Conservation (phyloP, 2,797 vertebrate species). For the Muscicapa striata region DNA sequence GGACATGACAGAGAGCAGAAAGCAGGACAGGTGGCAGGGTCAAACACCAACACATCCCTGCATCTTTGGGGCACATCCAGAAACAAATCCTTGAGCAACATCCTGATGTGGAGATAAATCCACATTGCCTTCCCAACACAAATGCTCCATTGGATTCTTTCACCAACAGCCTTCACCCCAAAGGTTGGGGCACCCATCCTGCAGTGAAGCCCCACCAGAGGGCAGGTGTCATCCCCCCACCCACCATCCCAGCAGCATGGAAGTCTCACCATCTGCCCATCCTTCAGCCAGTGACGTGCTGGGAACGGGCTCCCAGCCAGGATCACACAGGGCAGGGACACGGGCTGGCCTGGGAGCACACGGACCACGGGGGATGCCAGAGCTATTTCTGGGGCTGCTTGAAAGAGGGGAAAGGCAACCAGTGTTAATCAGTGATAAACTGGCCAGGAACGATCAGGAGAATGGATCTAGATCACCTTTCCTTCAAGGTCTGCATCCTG, state of each 20-base stretch:
- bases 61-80: neutral
- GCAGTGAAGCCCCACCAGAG: accelerated
- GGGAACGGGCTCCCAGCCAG: conserved; percentile 87
- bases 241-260: accelerated
- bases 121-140: accelerated
- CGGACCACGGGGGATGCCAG: conserved; percentile 76
- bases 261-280: conserved; percentile 81
- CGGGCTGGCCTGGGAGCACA: conserved; percentile 79
- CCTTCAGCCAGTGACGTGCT: conserved; percentile 85
- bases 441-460: accelerated
- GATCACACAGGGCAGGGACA: conserved; percentile 87
- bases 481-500: neutral
- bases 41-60: accelerated
- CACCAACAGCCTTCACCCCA: neutral
- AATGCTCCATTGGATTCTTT: neutral
- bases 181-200: accelerated
- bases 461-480: neutral
- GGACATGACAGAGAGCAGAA: neutral
- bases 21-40: accelerated
- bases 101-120: neutral
- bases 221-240: neutral
- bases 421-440: neutral
- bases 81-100: neutral
- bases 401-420: neutral
- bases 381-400: conserved; percentile 85